Percentiles rank a stretch among this genome's conserved stretches.
phyloP scores from a whole-genome alignment of 2,888 invertebrate genomes.

The Entomobrya multifasciata region DNA sequence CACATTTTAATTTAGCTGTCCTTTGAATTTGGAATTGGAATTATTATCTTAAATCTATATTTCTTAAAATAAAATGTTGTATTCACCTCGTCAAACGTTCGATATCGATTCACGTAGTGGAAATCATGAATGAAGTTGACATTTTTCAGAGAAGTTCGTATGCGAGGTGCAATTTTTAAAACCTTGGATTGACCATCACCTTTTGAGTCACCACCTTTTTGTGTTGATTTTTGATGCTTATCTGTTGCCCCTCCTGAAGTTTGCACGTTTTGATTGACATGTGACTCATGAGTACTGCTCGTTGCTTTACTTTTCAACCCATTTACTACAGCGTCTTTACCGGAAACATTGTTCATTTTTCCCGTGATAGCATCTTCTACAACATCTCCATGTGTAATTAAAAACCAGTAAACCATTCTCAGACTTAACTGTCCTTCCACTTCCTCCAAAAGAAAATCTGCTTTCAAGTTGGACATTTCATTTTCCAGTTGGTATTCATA shows the following conservation, averaged over 20 bases:
- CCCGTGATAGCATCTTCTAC: constrained; percentile 76
- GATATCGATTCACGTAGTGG: constrained; percentile 78
- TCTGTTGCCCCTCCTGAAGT: not conserved
- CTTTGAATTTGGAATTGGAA: not conserved
- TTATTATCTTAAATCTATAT: no score
- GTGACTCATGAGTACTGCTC: not conserved
- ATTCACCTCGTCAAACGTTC: constrained; percentile 79
- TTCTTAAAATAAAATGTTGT: no score
- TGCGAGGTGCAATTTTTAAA: constrained; percentile 77
- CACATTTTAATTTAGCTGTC: not conserved
- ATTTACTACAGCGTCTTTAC: constrained; percentile 10
- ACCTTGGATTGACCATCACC: constrained; percentile 9
- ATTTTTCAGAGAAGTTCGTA: constrained; percentile 73
- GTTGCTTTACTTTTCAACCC: not conserved
- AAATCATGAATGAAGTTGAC: constrained; percentile 78
- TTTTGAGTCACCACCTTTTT: not conserved
- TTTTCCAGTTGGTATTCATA: constrained; percentile 71
- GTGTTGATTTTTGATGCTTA: not conserved
- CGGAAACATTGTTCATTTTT: constrained; percentile 8
- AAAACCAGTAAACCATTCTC: constrained; percentile 77
- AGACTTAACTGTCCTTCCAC: constrained; percentile 78
- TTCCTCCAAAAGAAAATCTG: constrained; percentile 78
- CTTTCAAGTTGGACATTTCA: constrained; percentile 76
- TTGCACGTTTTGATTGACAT: no score
- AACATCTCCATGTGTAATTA: constrained; percentile 77